Evolutionary conservation across 2,113 vertebrate species (phyloP), one percentile per base, ranked within the genome.

Genomic region (Cyphomyrus discorhynchus): DNA sequence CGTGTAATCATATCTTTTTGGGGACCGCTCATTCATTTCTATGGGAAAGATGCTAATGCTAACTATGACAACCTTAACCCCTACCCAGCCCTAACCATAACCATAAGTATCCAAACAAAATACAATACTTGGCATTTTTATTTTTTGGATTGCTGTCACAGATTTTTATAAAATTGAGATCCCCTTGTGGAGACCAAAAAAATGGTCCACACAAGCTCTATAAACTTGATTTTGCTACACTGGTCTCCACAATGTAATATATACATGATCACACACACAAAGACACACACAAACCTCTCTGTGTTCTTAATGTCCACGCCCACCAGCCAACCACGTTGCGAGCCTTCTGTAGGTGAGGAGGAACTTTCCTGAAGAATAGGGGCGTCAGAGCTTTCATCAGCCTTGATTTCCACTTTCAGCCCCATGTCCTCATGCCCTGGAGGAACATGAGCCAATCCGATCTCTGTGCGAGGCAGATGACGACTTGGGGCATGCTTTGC

Each of bases 281-380:
- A 21, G 2, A n/a, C 58, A 66, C 24, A 70, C 9, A 70, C 62
- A 70, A 13, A 70, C 62, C 95, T 97, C 94, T 99, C 98, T 85
- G 97, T 98, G 93, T 98, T 98, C 93, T 99, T 97, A 91, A 98
- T 98, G 94, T 99, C 98, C 66, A 95, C 96, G 94, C 97, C 97
- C 96, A 98, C 96, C 94, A 97, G 97, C 97, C 97, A 97, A 93
- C 95, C 95, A 91, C 97, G 96, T 89, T 97, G 97, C 90, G 97
- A 96, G 92, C 93, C 94, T 90, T 98, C 98, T 92, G 94, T 92
- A 31, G 97, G 97, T 91, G 97, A 96, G 80, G 97, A 96, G 0
- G 96, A 97, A 0, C 95, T 96, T 91, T 99, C 97, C 93, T 98
- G 98, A 91, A 98, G 95, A 93, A 98, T 98, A 87, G 97, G 98